Percentiles rank a stretch among this genome's conserved stretches.
These are phyloP conservation scores for Sigmodon hispidus DNA, from an alignment of 2,113 vertebrate species.

Conservation along the genomic window DNA sequence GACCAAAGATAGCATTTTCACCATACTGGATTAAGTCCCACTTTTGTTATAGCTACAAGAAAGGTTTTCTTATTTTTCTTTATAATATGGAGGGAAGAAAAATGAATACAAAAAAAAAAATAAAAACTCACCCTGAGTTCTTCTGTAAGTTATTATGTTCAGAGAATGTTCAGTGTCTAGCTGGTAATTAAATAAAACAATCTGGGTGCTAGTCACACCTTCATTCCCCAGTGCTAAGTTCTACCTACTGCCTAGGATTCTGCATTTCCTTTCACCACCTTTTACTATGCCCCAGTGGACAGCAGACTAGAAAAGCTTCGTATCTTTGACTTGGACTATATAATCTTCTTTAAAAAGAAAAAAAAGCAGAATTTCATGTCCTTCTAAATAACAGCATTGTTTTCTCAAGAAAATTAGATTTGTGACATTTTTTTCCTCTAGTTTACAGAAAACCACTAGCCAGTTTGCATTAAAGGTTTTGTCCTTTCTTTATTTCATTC, in stretches of 20 bases:
- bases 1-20: neutral
- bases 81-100: neutral
- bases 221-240: slow-evolving; percentile 48
- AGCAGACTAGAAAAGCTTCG: slow-evolving; percentile 13
- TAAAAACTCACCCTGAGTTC: neutral
- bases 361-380: slow-evolving; percentile 70
- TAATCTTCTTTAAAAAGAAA: slow-evolving; percentile 47
- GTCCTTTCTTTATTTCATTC: neutral
- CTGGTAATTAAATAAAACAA: slow-evolving; percentile 61
- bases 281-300: slow-evolving; percentile 52
- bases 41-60: slow-evolving; percentile 13
- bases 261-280: neutral
- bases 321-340: slow-evolving; percentile 62
- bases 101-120: neutral
- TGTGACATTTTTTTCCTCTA: slow-evolving; percentile 57
- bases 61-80: slow-evolving; percentile 35
- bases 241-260: neutral
- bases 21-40: slow-evolving; percentile 21
- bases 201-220: slow-evolving; percentile 27
- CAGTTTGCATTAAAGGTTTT: slow-evolving; percentile 1
- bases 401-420: slow-evolving; percentile 68
- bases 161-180: slow-evolving; percentile 59
- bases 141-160: slow-evolving; percentile 67
- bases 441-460: slow-evolving; percentile 65
- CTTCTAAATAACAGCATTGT: slow-evolving; percentile 63